A percentile compares a stretch with the other conserved stretches of the same genome.
These are phyloP conservation scores for Zalophus californianus DNA, from an alignment of 2,797 vertebrate species.

Conservation along the genomic window DNA sequence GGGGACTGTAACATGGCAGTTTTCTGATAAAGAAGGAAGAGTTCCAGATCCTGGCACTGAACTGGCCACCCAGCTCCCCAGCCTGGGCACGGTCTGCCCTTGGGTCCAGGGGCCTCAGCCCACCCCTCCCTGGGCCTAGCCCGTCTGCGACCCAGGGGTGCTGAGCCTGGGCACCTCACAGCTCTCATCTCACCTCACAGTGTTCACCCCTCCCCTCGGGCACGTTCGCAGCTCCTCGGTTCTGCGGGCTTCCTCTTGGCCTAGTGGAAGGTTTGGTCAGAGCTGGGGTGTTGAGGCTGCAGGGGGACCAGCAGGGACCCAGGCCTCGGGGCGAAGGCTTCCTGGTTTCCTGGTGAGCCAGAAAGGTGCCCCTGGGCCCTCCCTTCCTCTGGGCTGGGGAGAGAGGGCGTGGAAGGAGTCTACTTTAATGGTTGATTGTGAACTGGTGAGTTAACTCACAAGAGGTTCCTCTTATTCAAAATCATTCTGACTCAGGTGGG, in stretches of 20 bases:
- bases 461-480: not conserved
- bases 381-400: not conserved
- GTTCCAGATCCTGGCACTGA: not conserved
- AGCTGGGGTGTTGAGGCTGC: not conserved
- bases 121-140: not conserved
- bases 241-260: not conserved
- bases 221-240: no score
- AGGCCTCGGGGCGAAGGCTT: not conserved
- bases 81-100: not conserved
- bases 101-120: not conserved
- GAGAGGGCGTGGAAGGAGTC: not conserved
- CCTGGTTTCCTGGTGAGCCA: not conserved
- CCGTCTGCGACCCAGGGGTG: rapidly evolving
- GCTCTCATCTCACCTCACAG: not conserved
- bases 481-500: not conserved
- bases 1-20: not conserved
- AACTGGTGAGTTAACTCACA: not conserved
- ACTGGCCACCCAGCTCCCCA: not conserved
- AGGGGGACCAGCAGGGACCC: no score
- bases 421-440: not conserved
- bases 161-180: not conserved
- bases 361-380: not conserved
- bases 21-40: not conserved
- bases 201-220: rapidly evolving
- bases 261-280: not conserved